These are phyloP conservation scores for Plagodis pulveraria DNA, from an alignment of 2,888 invertebrate genomes.

Conservation along the genomic window DNA sequence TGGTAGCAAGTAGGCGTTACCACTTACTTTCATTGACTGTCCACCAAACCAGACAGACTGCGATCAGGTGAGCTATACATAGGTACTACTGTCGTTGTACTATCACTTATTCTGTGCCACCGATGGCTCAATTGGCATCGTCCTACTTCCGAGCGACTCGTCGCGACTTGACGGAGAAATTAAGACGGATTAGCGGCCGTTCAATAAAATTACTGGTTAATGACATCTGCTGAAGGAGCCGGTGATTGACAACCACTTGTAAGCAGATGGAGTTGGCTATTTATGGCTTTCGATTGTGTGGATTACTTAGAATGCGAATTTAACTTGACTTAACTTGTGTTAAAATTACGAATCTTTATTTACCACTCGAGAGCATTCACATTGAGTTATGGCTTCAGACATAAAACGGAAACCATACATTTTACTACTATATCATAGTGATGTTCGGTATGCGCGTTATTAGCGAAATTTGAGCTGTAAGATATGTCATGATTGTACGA, in stretches of 20 bases:
- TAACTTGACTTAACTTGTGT: too few relatives aligned
- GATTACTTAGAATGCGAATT: too few relatives aligned
- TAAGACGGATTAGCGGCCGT: constrained; percentile 20
- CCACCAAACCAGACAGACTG: constrained; percentile 15
- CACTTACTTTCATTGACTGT: constrained; percentile 17
- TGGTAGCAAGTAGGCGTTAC: constrained; percentile 11
- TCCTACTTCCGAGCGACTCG: constrained; percentile 23
- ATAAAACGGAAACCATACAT: too few relatives aligned
- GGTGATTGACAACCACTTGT: constrained; percentile 13
- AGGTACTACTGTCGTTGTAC: not conserved
- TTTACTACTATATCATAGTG: too few relatives aligned
- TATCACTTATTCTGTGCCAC: not conserved
- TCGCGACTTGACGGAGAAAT: constrained; percentile 24
- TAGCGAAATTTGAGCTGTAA: too few relatives aligned
- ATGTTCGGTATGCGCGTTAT: too few relatives aligned
- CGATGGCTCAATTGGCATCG: constrained; percentile 19
- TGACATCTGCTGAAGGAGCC: constrained; percentile 18
- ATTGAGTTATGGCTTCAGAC: too few relatives aligned
- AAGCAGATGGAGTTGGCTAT: constrained; percentile 5
- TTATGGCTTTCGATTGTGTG: constrained; percentile 4
- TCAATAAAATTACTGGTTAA: constrained; percentile 20
- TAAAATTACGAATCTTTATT: too few relatives aligned
- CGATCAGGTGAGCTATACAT: constrained; percentile 13
- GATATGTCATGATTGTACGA: too few relatives aligned
- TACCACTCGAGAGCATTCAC: too few relatives aligned